A percentile compares a stretch with the other conserved stretches of the same genome.
Conservation (phyloP, 2,113 vertebrate genomes). For the Ivindomyrus marchei region DNA sequence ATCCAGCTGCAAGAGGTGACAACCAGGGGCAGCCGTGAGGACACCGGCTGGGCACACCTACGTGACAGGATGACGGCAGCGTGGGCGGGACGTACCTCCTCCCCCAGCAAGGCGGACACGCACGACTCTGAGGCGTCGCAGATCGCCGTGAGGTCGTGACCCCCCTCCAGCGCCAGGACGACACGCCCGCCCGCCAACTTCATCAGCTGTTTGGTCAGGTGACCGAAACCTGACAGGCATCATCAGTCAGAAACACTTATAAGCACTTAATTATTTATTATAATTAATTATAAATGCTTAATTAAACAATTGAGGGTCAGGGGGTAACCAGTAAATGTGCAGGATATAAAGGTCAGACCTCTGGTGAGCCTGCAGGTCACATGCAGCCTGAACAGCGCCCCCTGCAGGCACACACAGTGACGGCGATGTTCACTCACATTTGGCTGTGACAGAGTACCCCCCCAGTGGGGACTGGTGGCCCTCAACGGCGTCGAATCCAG, state of each 20-base stretch:
- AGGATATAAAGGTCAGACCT: neutral
- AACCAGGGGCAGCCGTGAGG: neutral
- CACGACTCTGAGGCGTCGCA: slow-evolving; percentile 80
- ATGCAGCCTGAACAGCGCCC: neutral
- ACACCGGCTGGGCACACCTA: neutral
- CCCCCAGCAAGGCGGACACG: slow-evolving; percentile 70
- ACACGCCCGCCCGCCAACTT: slow-evolving; percentile 72
- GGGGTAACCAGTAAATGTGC: neutral
- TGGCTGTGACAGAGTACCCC: slow-evolving; percentile 78
- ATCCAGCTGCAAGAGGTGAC: slow-evolving; percentile 53
- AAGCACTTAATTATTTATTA: neutral
- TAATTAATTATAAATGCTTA: neutral
- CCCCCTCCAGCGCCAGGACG: slow-evolving; percentile 77
- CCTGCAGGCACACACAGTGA: neutral
- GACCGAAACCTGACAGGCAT: slow-evolving; percentile 67
- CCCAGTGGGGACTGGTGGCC: slow-evolving; percentile 76
- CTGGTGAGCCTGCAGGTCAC: too few species aligned
- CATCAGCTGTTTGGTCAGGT: slow-evolving; percentile 81
- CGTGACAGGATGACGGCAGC: neutral
- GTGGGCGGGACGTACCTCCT: slow-evolving; percentile 58
- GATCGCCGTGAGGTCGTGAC: slow-evolving; percentile 81
- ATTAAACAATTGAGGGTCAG: neutral
- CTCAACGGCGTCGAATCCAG: slow-evolving; percentile 79
- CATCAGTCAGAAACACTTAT: neutral
- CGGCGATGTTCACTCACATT: slow-evolving; percentile 61